A percentile compares a stretch with the other conserved stretches of the same genome.
phyloP scores from a whole-genome alignment of 1,140 invertebrate genomes.

The Telenomus remus region DNA sequence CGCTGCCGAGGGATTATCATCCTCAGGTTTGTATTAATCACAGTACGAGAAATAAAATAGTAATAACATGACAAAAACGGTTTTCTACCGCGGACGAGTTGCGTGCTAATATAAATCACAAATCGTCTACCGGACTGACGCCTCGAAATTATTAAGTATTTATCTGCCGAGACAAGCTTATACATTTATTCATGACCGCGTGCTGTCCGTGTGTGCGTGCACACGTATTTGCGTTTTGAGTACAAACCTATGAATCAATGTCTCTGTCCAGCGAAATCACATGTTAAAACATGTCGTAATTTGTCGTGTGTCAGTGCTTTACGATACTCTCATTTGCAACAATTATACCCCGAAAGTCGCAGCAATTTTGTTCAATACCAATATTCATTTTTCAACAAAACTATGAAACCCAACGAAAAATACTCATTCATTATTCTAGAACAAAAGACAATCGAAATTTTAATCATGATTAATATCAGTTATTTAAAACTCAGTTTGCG shows the following conservation, averaged over 20 bases:
- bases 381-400: constrained; percentile 17
- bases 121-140: constrained; percentile 50
- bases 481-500: too few relatives aligned
- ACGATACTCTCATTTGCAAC: constrained; percentile 46
- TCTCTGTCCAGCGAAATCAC: constrained; percentile 36
- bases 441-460: too few relatives aligned
- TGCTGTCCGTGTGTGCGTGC: constrained; percentile 33
- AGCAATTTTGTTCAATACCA: constrained; percentile 28
- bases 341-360: constrained; percentile 40
- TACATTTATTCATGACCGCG: constrained; percentile 51
- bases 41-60: constrained; percentile 34
- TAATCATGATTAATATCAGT: too few relatives aligned
- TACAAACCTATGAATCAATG: constrained; percentile 49
- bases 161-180: constrained; percentile 53
- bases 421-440: too few relatives aligned
- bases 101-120: constrained; percentile 50
- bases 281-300: constrained; percentile 44
- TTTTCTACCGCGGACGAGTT: constrained; percentile 30
- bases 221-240: constrained; percentile 1
- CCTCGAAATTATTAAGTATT: constrained; percentile 57
- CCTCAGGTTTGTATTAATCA: constrained; percentile 51
- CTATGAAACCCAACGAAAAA: too few relatives aligned
- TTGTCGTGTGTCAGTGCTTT: constrained; percentile 44
- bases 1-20: constrained; percentile 50
- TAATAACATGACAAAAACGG: constrained; percentile 30